Conservation (phyloP, 1,140 invertebrate genomes). For the Drosophila varians region DNA sequence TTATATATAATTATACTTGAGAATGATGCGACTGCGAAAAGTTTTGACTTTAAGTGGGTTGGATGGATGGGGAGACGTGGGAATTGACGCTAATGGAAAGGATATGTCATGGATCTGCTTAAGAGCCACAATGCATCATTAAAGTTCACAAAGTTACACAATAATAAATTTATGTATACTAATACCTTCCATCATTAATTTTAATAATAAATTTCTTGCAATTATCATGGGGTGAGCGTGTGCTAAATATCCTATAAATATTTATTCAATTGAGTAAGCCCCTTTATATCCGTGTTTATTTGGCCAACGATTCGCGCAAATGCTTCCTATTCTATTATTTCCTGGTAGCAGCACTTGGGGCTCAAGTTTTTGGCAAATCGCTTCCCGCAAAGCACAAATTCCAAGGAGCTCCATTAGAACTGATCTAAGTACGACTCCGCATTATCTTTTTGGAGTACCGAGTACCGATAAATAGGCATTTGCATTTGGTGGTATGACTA, state of each 20-base stretch:
- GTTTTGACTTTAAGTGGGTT: conserved; percentile 14
- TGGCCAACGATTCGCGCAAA: conserved; percentile 25
- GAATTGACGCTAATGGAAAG: conserved; percentile 12
- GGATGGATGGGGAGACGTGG: background rate
- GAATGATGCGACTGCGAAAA: conserved; percentile 14
- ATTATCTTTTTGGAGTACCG: conserved; percentile 6
- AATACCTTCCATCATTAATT: background rate
- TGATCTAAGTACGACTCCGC: background rate
- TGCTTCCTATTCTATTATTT: conserved; percentile 20
- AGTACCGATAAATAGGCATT: background rate
- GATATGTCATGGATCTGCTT: conserved; percentile 21
- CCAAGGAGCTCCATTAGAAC: background rate
- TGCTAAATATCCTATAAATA: conserved; percentile 34
- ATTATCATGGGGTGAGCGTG: background rate
- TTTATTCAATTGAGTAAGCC: conserved; percentile 21
- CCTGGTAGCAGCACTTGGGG: conserved; percentile 14
- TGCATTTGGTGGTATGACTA: conserved; percentile 30
- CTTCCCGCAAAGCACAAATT: background rate
- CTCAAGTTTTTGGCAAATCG: background rate
- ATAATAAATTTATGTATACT: background rate
- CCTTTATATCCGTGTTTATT: conserved; percentile 14
- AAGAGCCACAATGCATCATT: background rate
- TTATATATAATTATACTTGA: conserved; percentile 25
- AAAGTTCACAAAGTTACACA: background rate
- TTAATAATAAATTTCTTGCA: background rate